Conservation (phyloP, 2,113 vertebrate species). For the Micromys minutus region DNA sequence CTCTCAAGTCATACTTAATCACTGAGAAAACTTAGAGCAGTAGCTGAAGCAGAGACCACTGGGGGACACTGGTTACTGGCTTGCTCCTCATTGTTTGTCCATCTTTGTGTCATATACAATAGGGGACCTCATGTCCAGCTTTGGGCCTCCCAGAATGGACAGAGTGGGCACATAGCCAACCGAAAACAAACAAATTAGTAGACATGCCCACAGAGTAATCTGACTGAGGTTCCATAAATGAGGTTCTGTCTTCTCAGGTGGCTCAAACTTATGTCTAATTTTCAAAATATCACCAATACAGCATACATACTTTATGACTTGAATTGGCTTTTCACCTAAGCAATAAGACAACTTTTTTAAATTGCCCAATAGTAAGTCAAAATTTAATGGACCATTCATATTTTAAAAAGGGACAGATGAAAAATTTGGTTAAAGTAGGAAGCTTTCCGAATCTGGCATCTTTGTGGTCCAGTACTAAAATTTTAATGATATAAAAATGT, state of each 20-base stretch:
- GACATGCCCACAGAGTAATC: not conserved
- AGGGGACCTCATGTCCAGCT: too few relatives aligned
- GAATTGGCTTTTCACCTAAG: not conserved
- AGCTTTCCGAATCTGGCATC: not conserved
- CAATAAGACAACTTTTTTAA: not conserved
- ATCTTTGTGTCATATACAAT: not conserved
- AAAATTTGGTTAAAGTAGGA: not conserved
- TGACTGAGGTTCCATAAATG: not conserved
- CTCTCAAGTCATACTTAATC: not conserved
- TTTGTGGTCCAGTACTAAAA: not conserved
- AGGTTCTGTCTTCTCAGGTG: not conserved
- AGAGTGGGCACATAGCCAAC: not conserved
- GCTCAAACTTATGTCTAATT: not conserved
- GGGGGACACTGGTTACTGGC: not conserved
- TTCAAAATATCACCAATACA: not conserved
- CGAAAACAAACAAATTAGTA: not conserved
- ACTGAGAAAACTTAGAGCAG: too few relatives aligned
- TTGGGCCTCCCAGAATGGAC: not conserved
- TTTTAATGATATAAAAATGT: not conserved
- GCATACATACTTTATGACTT: not conserved
- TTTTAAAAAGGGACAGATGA: not conserved
- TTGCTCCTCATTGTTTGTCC: not conserved
- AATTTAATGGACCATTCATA: too few relatives aligned
- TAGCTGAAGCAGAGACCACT: not conserved
- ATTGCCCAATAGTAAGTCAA: not conserved